These are phyloP conservation scores for Tolmerus cingulatus DNA, from an alignment of 2,888 invertebrate species.

Conservation along the genomic window DNA sequence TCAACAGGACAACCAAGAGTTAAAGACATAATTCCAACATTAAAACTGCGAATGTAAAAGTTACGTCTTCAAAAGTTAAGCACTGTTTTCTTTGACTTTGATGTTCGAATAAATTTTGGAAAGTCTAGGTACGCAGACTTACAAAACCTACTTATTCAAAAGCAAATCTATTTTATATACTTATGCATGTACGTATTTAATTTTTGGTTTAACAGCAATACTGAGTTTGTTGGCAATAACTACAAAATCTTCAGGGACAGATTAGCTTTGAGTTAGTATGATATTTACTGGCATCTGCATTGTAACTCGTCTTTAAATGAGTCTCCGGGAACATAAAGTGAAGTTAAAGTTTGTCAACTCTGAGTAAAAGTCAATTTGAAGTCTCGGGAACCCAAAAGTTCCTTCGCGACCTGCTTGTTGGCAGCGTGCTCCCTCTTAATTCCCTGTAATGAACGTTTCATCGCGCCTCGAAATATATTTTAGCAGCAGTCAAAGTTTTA, in stretches of 20 bases:
- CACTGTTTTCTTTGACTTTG: neutral
- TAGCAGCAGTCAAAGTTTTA: slow-evolving; percentile 19
- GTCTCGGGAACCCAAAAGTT: neutral
- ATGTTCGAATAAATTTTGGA: neutral
- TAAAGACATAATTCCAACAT: neutral
- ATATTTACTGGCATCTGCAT: neutral
- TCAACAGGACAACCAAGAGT: too few species aligned
- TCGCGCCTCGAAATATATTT: slow-evolving; percentile 6
- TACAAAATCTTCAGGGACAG: neutral
- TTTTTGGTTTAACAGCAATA: neutral
- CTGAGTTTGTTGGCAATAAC: neutral
- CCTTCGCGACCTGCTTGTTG: neutral
- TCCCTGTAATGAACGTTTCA: neutral
- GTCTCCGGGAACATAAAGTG: neutral
- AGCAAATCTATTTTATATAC: neutral
- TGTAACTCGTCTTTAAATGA: neutral
- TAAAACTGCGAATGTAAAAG: neutral
- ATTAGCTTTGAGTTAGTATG: neutral
- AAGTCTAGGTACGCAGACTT: too few species aligned
- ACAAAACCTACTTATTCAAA: neutral
- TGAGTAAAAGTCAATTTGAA: neutral
- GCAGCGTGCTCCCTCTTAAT: neutral
- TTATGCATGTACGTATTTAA: neutral
- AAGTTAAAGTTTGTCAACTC: neutral
- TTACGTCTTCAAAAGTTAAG: neutral